phyloP scores from a whole-genome alignment of 2,797 vertebrate genomes.

The Sarcoramphus papa region DNA sequence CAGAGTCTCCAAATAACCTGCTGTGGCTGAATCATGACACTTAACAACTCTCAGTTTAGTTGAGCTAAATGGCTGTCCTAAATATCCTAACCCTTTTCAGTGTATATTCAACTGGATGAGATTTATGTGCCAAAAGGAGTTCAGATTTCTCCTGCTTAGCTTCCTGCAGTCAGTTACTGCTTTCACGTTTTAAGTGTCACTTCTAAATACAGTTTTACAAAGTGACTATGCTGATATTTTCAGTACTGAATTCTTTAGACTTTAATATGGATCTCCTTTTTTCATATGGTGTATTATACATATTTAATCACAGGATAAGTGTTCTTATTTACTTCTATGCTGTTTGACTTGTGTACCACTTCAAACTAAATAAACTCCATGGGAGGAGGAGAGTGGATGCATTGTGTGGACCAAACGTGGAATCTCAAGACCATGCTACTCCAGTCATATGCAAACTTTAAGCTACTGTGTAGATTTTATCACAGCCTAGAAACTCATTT shows the following conservation, averaged over 20 bases:
- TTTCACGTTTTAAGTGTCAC: background rate
- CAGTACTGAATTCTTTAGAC: background rate
- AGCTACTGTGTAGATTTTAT: background rate
- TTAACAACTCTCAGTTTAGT: background rate
- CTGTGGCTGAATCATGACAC: background rate
- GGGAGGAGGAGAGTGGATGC: fast-evolving
- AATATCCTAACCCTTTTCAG: background rate
- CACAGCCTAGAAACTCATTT: background rate
- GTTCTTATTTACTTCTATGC: background rate
- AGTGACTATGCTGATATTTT: background rate
- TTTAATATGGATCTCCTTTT: background rate
- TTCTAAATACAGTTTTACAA: background rate
- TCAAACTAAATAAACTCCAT: background rate
- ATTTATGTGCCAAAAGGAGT: background rate
- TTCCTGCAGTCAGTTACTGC: background rate
- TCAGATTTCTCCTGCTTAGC: background rate
- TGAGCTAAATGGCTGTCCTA: background rate
- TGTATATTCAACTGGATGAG: background rate
- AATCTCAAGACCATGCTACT: background rate
- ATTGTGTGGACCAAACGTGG: background rate
- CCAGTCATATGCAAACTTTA: background rate
- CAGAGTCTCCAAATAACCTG: background rate
- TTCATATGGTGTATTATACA: background rate
- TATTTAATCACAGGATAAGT: background rate
- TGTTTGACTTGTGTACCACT: background rate